phyloP scores from a whole-genome alignment of 2,797 vertebrate genomes.

The Lithobates sylvaticus region DNA sequence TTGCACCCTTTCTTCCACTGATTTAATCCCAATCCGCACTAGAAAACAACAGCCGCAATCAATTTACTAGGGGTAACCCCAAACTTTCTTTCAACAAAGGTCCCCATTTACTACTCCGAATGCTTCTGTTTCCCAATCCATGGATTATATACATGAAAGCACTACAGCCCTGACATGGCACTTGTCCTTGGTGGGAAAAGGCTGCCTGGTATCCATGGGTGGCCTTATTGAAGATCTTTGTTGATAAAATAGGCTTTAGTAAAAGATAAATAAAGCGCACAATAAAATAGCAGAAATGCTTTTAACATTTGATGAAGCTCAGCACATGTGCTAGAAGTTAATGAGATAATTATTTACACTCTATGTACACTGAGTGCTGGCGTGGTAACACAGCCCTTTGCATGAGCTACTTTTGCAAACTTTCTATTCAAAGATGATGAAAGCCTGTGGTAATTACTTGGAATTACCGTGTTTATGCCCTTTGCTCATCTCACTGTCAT shows the following conservation, averaged over 20 bases:
- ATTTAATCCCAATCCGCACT: too few species aligned
- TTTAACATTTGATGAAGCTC: background rate
- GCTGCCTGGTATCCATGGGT: background rate
- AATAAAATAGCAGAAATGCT: background rate
- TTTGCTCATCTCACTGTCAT: slow-evolving; percentile 47
- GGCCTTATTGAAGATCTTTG: slow-evolving; percentile 2
- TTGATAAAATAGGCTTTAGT: background rate
- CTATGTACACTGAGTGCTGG: slow-evolving; percentile 11
- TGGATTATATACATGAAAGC: background rate
- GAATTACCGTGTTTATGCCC: slow-evolving; percentile 27
- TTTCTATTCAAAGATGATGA: slow-evolving; percentile 38
- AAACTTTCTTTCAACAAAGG: too few species aligned
- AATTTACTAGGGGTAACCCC: too few species aligned
- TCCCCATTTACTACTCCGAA: too few species aligned
- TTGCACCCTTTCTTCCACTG: too few species aligned
- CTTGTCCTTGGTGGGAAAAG: background rate
- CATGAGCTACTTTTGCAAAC: background rate
- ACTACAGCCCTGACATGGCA: background rate
- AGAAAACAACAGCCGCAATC: too few species aligned
- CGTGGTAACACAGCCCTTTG: background rate
- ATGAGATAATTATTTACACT: slow-evolving; percentile 48
- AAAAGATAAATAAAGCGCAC: slow-evolving; percentile 17
- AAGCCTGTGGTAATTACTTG: slow-evolving; percentile 26
- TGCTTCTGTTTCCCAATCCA: background rate
- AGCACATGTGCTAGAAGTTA: slow-evolving; percentile 33